Evolutionary conservation across 1,140 invertebrate species (phyloP).

Genomic region (Adoxophyes honmai): DNA sequence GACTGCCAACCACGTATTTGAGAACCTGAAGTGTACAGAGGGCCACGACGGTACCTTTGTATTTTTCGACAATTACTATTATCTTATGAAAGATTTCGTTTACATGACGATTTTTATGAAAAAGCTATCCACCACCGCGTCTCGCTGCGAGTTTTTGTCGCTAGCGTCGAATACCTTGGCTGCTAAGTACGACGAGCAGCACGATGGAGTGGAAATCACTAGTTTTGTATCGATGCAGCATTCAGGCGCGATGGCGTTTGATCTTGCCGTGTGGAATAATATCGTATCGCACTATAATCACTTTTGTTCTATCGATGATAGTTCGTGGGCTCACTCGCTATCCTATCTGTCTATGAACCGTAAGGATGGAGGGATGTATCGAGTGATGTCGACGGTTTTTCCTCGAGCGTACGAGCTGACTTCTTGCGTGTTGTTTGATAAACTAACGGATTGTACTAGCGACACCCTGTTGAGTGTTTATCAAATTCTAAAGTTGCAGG

Average conservation of each 20-base stretch:
- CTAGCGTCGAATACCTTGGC: slow-evolving; percentile 18
- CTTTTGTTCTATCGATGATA: slow-evolving; percentile 42
- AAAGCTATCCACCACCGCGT: slow-evolving; percentile 25
- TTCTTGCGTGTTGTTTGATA: slow-evolving; percentile 7
- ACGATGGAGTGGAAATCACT: slow-evolving; percentile 26
- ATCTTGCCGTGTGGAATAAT: slow-evolving; percentile 33
- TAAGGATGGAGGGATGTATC: slow-evolving; percentile 32
- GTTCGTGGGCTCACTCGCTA: slow-evolving; percentile 43
- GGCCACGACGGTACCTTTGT: slow-evolving; percentile 29
- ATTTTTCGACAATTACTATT: slow-evolving; percentile 39
- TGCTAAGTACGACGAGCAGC: slow-evolving; percentile 13
- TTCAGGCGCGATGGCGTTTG: slow-evolving; percentile 35
- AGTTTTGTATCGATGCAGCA: slow-evolving; percentile 36
- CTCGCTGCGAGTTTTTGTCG: slow-evolving; percentile 35
- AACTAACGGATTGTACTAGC: slow-evolving; percentile 18
- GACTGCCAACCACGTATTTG: slow-evolving; percentile 49
- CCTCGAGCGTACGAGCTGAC: slow-evolving; percentile 35
- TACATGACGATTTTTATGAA: slow-evolving; percentile 40
- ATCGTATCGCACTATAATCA: slow-evolving; percentile 40
- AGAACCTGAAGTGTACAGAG: slow-evolving; percentile 28
- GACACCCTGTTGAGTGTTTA: slow-evolving; percentile 24
- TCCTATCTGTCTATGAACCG: slow-evolving; percentile 41
- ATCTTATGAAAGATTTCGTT: slow-evolving; percentile 40
- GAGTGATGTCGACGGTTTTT: slow-evolving; percentile 34
- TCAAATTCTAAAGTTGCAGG: slow-evolving; percentile 26